Evolutionary conservation across 2,113 vertebrate species (phyloP).

Genomic region (Cyprinodon tularosa): DNA sequence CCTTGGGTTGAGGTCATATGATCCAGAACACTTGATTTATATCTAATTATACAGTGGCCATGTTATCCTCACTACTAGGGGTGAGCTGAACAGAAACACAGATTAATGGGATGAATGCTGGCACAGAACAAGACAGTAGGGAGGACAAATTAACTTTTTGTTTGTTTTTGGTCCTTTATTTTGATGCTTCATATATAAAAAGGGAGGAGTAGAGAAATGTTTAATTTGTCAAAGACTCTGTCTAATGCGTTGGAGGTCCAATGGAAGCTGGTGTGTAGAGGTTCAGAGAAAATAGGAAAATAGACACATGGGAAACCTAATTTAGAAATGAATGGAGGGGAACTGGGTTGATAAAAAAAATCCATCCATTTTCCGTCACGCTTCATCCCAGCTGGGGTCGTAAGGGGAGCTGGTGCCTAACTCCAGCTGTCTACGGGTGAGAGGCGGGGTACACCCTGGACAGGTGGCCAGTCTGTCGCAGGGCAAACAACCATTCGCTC

Average conservation of each 20-base stretch:
- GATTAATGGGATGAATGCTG: not conserved
- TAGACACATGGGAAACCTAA: not conserved
- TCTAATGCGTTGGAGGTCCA: not conserved
- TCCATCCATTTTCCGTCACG: too few relatives aligned
- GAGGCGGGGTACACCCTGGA: too few relatives aligned
- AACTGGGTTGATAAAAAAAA: not conserved
- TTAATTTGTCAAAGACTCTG: not conserved
- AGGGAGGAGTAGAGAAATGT: not conserved
- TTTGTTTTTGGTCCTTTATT: not conserved
- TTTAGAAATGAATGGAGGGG: not conserved
- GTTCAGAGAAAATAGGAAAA: not conserved
- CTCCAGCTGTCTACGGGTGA: too few relatives aligned
- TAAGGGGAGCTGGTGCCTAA: too few relatives aligned
- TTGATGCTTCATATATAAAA: not conserved
- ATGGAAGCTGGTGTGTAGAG: not conserved
- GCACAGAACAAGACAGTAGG: not conserved
- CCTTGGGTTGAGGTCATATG: not conserved
- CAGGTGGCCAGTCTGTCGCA: too few relatives aligned
- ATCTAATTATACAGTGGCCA: not conserved
- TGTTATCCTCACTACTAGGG: not conserved
- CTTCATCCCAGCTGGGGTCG: too few relatives aligned
- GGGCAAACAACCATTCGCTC: too few relatives aligned
- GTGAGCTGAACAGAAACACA: not conserved
- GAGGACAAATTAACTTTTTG: not conserved
- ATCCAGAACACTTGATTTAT: not conserved